phyloP scores from a whole-genome alignment of 2,113 vertebrate genomes.

The Anser brachyrhynchus region DNA sequence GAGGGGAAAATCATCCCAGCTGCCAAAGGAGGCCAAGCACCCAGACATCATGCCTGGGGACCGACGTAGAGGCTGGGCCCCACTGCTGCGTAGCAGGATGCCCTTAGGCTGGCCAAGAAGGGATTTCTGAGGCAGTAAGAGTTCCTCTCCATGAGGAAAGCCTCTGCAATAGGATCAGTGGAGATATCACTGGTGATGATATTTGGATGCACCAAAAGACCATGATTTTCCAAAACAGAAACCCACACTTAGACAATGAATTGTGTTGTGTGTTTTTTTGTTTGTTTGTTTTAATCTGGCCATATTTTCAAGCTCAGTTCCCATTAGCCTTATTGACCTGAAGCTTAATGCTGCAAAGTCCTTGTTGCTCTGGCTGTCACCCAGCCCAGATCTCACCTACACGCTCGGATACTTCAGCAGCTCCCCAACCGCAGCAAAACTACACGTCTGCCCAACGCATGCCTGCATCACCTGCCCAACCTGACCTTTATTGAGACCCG shows the following conservation, averaged over 20 bases:
- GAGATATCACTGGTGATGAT: background rate
- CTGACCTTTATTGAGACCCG: rapidly evolving
- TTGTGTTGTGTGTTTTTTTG: background rate
- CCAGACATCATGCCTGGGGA: rapidly evolving
- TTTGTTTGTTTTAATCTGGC: background rate
- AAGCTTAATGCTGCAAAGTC: background rate
- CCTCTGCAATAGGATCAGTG: background rate
- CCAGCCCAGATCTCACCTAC: background rate
- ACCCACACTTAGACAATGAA: background rate
- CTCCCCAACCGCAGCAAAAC: rapidly evolving
- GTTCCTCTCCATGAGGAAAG: background rate
- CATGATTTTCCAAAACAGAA: background rate
- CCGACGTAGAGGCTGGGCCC: background rate
- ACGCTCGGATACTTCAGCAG: background rate
- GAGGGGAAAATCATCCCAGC: background rate
- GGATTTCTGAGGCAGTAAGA: background rate
- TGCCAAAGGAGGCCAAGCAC: background rate
- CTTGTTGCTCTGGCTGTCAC: rapidly evolving
- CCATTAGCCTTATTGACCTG: background rate
- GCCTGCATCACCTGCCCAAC: background rate
- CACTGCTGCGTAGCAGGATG: rapidly evolving
- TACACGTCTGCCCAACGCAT: background rate
- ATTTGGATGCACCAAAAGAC: background rate
- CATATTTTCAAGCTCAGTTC: background rate
- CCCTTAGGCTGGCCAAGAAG: too few relatives aligned